phyloP scores from a whole-genome alignment of 1,140 invertebrate genomes.

The Eufriesea mexicana region DNA sequence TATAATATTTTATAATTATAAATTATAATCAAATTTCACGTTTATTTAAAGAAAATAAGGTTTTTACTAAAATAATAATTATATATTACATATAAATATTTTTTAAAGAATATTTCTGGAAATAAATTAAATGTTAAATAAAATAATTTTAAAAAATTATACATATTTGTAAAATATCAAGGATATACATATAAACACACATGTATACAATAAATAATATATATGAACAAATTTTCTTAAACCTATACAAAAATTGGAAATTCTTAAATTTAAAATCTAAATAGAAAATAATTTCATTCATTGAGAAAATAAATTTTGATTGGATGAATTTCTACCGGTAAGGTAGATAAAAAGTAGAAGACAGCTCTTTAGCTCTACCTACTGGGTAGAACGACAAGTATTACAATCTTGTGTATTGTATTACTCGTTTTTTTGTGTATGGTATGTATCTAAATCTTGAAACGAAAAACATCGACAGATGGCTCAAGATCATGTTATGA shows the following conservation, averaged over 20 bases:
- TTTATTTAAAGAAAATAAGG: neutral
- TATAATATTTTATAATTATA: neutral
- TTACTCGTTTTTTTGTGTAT: slow-evolving; percentile 52
- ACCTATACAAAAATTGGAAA: neutral
- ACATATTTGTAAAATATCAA: no score
- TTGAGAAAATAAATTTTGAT: slow-evolving; percentile 34
- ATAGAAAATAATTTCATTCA: slow-evolving; percentile 6
- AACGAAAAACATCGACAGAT: slow-evolving; percentile 78
- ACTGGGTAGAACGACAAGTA: slow-evolving; percentile 47
- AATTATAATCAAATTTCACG: neutral
- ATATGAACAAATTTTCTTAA: neutral
- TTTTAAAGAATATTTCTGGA: neutral
- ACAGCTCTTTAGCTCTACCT: slow-evolving; percentile 51
- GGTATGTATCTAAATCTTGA: slow-evolving; percentile 65
- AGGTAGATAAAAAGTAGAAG: slow-evolving; percentile 28
- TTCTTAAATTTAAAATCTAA: neutral
- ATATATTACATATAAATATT: neutral
- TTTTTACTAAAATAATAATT: neutral
- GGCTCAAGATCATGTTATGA: slow-evolving; percentile 77
- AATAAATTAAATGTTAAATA: neutral
- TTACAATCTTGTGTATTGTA: slow-evolving; percentile 53
- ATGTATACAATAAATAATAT: neutral
- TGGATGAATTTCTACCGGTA: slow-evolving; percentile 36
- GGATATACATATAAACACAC: no score
- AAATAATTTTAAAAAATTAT: neutral